Evolutionary conservation across 2,113 vertebrate species (phyloP).

Genomic region (Laticauda colubrina): DNA sequence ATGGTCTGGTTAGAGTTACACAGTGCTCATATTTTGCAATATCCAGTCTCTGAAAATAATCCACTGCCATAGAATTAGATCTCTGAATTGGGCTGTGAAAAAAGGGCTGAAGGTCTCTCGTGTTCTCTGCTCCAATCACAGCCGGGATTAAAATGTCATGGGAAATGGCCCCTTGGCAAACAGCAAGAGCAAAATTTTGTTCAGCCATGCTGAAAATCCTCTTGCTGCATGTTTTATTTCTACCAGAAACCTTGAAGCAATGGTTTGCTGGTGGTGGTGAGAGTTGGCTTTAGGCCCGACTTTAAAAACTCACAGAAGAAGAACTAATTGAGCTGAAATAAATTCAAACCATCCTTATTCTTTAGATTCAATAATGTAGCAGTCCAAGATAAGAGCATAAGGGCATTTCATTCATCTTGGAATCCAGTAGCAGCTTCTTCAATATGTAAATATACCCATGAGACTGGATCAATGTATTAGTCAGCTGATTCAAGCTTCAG

Average conservation of each 20-base stretch:
- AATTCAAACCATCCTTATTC: neutral
- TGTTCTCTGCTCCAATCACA: conserved; percentile 29
- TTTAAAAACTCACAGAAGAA: neutral
- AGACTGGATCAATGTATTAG: neutral
- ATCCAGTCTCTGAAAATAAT: neutral
- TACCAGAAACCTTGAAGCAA: neutral
- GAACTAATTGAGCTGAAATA: neutral
- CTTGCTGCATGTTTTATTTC: neutral
- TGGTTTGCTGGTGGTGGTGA: neutral
- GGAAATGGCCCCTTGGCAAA: conserved; percentile 61
- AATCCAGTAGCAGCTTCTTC: neutral
- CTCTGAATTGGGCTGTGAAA: neutral
- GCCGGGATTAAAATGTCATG: conserved; percentile 67
- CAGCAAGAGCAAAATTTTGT: conserved; percentile 35
- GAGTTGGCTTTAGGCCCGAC: neutral
- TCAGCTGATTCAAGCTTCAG: neutral
- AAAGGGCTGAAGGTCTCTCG: conserved; percentile 13
- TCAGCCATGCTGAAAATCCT: conserved; percentile 60
- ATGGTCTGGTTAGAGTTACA: neutral
- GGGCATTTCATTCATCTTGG: neutral
- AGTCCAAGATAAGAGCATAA: neutral
- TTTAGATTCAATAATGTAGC: neutral
- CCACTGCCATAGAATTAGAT: neutral
- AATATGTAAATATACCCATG: neutral
- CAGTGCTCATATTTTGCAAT: neutral